Evolutionary conservation across 2,888 invertebrate species (phyloP).

Genomic region (Lochmaea crataegi): DNA sequence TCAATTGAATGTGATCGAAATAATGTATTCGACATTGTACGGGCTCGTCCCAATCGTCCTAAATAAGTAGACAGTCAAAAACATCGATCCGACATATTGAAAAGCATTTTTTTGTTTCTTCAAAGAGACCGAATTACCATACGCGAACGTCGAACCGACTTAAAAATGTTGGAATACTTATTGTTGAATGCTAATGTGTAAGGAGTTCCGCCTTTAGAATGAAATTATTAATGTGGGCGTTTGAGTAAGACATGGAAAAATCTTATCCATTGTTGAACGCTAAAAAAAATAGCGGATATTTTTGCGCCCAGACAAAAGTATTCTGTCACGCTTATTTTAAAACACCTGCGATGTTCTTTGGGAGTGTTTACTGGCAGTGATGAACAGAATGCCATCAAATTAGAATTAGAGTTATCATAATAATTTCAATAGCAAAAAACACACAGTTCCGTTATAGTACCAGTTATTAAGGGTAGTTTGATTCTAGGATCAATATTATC

Average conservation of each 20-base stretch:
- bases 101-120: conserved; percentile 28
- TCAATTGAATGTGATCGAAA: conserved; percentile 26
- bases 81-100: background rate
- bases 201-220: conserved; percentile 56
- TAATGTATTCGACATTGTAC: conserved; percentile 14
- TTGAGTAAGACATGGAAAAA: conserved; percentile 50
- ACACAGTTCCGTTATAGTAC: background rate
- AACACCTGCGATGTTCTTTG: conserved; percentile 53
- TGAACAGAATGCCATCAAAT: background rate
- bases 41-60: conserved; percentile 24
- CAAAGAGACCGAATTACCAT: conserved; percentile 45
- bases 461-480: too few relatives aligned
- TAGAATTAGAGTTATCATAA: background rate
- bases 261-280: conserved; percentile 53
- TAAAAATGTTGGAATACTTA: conserved; percentile 53
- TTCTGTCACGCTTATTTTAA: conserved; percentile 47
- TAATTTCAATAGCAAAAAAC: background rate
- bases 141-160: conserved; percentile 39
- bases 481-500: too few relatives aligned
- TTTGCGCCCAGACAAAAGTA: conserved; percentile 49
- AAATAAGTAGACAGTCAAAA: conserved; percentile 23
- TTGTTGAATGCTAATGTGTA: conserved; percentile 59
- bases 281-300: conserved; percentile 52
- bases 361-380: conserved; percentile 36
- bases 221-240: conserved; percentile 48